Conservation (phyloP, 2,797 vertebrate genomes). For the Enteromius trimaculatus region DNA sequence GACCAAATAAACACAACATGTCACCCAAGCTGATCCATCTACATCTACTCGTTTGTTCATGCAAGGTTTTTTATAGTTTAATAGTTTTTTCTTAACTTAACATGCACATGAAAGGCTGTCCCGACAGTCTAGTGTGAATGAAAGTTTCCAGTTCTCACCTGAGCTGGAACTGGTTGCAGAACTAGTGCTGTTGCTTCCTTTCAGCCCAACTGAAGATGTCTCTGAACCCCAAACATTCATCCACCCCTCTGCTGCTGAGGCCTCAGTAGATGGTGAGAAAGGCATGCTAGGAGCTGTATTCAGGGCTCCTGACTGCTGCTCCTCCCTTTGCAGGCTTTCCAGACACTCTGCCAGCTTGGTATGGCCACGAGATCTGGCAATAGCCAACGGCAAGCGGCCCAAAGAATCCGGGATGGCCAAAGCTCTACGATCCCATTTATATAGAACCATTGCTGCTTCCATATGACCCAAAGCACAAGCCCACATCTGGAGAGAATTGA, state of each 20-base stretch:
- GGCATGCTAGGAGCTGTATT: constrained; percentile 70
- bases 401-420: constrained; percentile 96
- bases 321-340: constrained; percentile 91
- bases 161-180: constrained; percentile 81
- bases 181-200: constrained; percentile 76
- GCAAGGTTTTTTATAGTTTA: neutral
- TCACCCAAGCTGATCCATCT: neutral
- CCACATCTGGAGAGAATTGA: constrained; percentile 88
- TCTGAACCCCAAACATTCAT: constrained; percentile 87
- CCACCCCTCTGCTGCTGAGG: constrained; percentile 82
- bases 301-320: constrained; percentile 64
- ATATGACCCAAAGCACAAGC: constrained; percentile 94
- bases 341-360: constrained; percentile 94
- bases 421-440: constrained; percentile 96
- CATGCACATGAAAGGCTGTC: neutral
- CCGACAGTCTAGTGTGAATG: neutral
- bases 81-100: neutral
- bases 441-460: constrained; percentile 92
- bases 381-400: constrained; percentile 91
- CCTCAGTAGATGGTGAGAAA: constrained; percentile 83
- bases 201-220: constrained; percentile 79
- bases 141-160: constrained; percentile 74
- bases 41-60: neutral
- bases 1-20: neutral
- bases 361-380: constrained; percentile 93